These are phyloP conservation scores for Hirtodrosophila confusa DNA, from an alignment of 2,888 invertebrate species.

Conservation along the genomic window DNA sequence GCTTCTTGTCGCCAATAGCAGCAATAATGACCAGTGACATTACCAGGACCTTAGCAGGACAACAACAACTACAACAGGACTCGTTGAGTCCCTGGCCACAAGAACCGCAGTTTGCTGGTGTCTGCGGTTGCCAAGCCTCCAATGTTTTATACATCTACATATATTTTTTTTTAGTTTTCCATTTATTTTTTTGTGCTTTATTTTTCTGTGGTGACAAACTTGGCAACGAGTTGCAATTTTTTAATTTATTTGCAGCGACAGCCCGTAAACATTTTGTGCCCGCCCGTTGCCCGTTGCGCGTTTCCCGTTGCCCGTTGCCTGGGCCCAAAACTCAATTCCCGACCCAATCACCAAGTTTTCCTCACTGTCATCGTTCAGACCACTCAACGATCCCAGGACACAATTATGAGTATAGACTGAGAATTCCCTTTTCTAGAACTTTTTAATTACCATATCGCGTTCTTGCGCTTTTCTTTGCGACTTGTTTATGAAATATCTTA, in stretches of 20 bases:
- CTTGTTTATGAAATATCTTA: constrained; percentile 60
- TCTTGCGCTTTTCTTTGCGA: constrained; percentile 25
- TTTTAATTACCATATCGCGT: constrained; percentile 66
- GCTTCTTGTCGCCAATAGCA: constrained; percentile 49
- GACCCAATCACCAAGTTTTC: constrained; percentile 60
- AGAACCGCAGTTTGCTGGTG: constrained; percentile 61
- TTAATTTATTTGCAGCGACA: constrained; percentile 62
- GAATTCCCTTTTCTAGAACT: constrained; percentile 48
- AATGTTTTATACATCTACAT: constrained; percentile 46
- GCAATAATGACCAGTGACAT: constrained; percentile 66
- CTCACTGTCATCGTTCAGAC: constrained; percentile 47
- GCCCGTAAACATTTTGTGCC: constrained; percentile 43
- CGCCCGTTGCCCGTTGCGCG: constrained; percentile 5
- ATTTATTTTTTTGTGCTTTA: constrained; percentile 26
- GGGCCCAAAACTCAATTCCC: constrained; percentile 20
- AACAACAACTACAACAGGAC: constrained; percentile 14
- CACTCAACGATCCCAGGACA: constrained; percentile 13
- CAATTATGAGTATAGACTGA: constrained; percentile 15
- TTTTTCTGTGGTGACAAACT: constrained; percentile 68
- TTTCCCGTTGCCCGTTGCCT: background rate
- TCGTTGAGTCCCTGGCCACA: constrained; percentile 37
- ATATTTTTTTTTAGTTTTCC: constrained; percentile 21
- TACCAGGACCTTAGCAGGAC: constrained; percentile 36
- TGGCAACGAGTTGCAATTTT: constrained; percentile 71
- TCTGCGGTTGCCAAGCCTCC: constrained; percentile 63